These are phyloP conservation scores for Tanypteryx hageni DNA, from an alignment of 2,888 invertebrate genomes.

Conservation along the genomic window DNA sequence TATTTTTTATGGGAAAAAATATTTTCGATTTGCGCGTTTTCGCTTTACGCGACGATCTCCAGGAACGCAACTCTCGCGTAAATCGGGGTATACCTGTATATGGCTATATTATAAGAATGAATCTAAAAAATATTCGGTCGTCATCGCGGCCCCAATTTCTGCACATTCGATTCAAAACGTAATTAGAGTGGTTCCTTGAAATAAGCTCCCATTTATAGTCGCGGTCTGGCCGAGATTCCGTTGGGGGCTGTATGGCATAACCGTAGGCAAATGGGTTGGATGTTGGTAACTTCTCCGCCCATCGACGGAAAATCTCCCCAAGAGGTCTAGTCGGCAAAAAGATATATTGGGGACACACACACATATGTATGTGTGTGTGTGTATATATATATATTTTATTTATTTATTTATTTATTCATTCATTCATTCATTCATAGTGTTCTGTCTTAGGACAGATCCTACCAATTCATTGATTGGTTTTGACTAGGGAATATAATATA, in stretches of 20 bases:
- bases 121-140: not conserved
- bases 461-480: too few relatives aligned
- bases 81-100: too few relatives aligned
- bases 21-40: too few relatives aligned
- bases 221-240: not conserved
- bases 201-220: not conserved
- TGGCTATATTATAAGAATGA: too few relatives aligned
- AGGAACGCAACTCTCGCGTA: too few relatives aligned
- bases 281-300: not conserved
- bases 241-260: constrained; percentile 40
- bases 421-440: too few relatives aligned
- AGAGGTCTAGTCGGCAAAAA: not conserved
- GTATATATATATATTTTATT: not conserved
- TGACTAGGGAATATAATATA: too few relatives aligned
- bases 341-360: constrained; percentile 54
- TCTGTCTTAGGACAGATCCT: too few relatives aligned
- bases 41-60: too few relatives aligned
- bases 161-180: not conserved
- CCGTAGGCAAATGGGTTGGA: constrained; percentile 4
- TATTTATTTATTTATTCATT: too few relatives aligned
- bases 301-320: not conserved
- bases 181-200: not conserved
- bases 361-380: not conserved
- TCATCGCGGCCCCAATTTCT: not conserved
- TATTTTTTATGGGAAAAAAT: too few relatives aligned